phyloP scores from a whole-genome alignment of 2,888 invertebrate species.

The Dryobotodes eremita region DNA sequence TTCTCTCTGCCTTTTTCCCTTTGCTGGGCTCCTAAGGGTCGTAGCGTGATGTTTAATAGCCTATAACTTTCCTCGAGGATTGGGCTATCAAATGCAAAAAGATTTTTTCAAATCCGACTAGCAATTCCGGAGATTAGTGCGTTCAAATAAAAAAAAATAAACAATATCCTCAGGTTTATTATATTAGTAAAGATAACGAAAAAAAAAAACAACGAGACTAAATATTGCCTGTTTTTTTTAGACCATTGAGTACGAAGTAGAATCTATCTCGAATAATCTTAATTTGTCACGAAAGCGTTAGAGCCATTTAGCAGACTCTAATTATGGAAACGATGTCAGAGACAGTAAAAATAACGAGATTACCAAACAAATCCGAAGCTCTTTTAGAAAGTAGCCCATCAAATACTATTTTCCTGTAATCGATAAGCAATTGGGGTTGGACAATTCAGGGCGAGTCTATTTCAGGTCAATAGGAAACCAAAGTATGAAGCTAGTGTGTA shows the following conservation, averaged over 20 bases:
- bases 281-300: constrained; percentile 43
- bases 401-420: constrained; percentile 49
- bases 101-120: too few relatives aligned
- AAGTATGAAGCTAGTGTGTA: constrained; percentile 23
- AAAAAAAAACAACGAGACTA: constrained; percentile 13
- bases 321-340: constrained; percentile 46
- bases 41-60: too few relatives aligned
- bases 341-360: constrained; percentile 30
- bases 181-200: background rate
- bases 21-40: too few relatives aligned
- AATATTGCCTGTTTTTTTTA: constrained; percentile 3
- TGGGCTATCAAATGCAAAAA: too few relatives aligned
- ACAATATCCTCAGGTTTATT: too few relatives aligned
- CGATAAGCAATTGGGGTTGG: constrained; percentile 63
- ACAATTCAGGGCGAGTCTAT: constrained; percentile 60
- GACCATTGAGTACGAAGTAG: background rate
- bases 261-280: constrained; percentile 29
- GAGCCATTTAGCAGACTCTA: constrained; percentile 38
- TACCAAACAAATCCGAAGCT: constrained; percentile 12
- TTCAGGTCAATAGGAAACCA: constrained; percentile 67
- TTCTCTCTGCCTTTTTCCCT: too few relatives aligned
- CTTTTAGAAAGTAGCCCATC: constrained; percentile 44
- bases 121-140: too few relatives aligned
- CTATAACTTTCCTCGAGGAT: too few relatives aligned
- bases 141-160: too few relatives aligned